Base-by-base conservation (phyloP, 2,888 invertebrate genomes). In the Lymantria monacha region DNA sequence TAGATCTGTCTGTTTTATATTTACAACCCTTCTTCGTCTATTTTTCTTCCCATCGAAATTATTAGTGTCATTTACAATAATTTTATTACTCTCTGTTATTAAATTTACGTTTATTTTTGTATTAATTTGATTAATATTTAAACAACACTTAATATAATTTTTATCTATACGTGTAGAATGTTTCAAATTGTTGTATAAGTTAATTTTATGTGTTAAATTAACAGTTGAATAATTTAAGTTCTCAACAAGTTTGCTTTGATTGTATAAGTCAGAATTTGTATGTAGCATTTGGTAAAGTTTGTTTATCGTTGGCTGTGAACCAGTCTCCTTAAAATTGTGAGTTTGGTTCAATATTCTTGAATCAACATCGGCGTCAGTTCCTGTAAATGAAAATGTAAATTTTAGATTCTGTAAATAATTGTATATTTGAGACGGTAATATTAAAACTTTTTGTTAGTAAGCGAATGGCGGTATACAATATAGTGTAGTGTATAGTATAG, bases 211-310 rank as follows among this genome's bases (percentile, higher is more conserved):
- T 61, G 64, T 71, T 44, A 73, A 53, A 57, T 74, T 76, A 63
- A 75, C 67, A 70, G 65, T 76, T 57, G 83, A 74, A 69, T 79
- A 69, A 75, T 81, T 80, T 60, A 75, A 76, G 73, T 79, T 76
- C 51, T 59, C 57, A 50, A 46, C 48, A 46, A 71, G 68, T 71
- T 74, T 67, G 46, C 78, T 76, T 68, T 76, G 76, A 74, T 83
- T 83, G 70, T 76, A 70, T 63, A 74, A 58, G 53, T 73, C 70
- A 40, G 71, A 55, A 60, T 62, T 72, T 44, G 76, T 67, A 69
- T 87, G 83, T 58, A 91, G 76, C 84, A 90, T 88, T 81, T 86
- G 81, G 73, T 88, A 91, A 52, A 87, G 69, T 77, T 80, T 85
- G 70, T 86, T 91, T 52, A 90, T 70, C 30, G 81, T 88, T 38